Base-by-base conservation (phyloP, 2,888 invertebrate genomes). In the Caenorhabditis angaria region DNA sequence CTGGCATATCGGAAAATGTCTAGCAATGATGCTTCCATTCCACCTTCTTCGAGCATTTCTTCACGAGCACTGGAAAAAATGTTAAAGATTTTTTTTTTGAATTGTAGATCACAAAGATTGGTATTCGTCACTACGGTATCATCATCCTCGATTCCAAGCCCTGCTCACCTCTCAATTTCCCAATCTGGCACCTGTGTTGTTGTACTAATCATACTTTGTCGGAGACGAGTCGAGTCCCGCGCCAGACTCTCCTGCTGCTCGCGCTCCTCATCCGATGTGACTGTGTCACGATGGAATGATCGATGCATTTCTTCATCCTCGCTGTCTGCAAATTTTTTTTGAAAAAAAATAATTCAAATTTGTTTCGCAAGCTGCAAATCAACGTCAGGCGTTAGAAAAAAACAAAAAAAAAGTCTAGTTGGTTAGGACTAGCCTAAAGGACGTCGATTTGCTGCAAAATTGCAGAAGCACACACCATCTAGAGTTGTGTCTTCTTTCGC, bases 31-130 rank as follows among this genome's bases (percentile, higher is more conserved):
- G 82, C 80, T 56, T 79, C 73, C 70, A 76, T 74, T 6, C 68
- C 80, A n/a, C 78, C 82, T 54, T 82, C 80, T 51, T 78, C 78
- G 28, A 75, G 73, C 77, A 83, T 70, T 25, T 79, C 81, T 56
- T 83, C 82, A n/a, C 77, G 59, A 20, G 78, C 76, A 53, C 73
- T 41, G 41, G 14, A 14, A 41, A 32, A 63, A 35, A 48, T 47
- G 18, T 32, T 32, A 5, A 32, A 22, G 20, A 51, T 10, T 12
- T 5, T 10, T 8, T 32, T 32, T 32, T 32, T 32, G 32, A 32
- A 32, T n/a, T n/a, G n/a, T n/a, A n/a, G n/a, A n/a, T n/a, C n/a
- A n/a, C n/a, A n/a, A n/a, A n/a, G n/a, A n/a, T n/a, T n/a, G n/a
- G n/a, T n/a, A n/a, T n/a, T n/a, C n/a, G n/a, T n/a, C n/a, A n/a